These are phyloP conservation scores for Tragelaphus scriptus DNA, from an alignment of 2,113 vertebrate species.

Conservation along the genomic window DNA sequence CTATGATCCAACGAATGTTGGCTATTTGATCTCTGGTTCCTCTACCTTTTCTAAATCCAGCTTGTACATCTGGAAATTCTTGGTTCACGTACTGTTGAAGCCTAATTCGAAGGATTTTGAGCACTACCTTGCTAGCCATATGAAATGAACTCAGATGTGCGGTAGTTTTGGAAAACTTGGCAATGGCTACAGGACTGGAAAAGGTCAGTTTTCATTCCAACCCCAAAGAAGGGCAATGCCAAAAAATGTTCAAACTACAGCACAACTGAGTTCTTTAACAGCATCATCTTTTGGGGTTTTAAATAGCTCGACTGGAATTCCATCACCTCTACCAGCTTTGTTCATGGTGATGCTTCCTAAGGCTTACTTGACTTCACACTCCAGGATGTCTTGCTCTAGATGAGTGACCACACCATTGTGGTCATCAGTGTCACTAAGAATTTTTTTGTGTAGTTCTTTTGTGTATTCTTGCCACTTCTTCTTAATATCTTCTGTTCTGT, in stretches of 20 bases:
- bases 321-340: not conserved
- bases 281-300: not conserved
- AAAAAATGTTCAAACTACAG: not conserved
- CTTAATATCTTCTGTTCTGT: not conserved
- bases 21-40: not conserved
- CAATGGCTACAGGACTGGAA: not conserved
- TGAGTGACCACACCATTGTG: not conserved
- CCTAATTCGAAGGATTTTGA: not conserved
- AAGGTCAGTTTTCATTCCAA: not conserved
- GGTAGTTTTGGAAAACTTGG: not conserved
- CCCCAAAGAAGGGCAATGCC: not conserved
- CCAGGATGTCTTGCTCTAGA: not conserved
- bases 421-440: not conserved
- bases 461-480: not conserved
- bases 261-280: not conserved
- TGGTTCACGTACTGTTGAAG: not conserved
- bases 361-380: not conserved
- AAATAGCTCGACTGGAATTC: not conserved
- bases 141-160: not conserved
- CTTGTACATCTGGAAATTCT: not conserved
- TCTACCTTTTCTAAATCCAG: not conserved
- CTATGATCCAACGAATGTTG: not conserved
- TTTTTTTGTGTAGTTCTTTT: not conserved
- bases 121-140: not conserved
- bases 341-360: not conserved